These are phyloP conservation scores for Lycaena phlaeas DNA, from an alignment of 2,888 invertebrate species.

Conservation along the genomic window DNA sequence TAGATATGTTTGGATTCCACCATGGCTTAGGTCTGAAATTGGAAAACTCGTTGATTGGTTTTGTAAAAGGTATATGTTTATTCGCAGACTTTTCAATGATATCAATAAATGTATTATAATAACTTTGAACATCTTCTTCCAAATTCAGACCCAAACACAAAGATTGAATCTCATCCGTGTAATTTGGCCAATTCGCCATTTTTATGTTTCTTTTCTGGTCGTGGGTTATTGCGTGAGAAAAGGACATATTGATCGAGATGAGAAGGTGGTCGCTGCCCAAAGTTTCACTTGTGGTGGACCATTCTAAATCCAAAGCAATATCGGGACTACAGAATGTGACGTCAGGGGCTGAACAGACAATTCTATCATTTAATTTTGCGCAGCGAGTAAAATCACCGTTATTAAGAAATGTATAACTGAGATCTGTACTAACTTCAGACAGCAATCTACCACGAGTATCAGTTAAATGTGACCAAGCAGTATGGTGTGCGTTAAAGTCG, in stretches of 20 bases:
- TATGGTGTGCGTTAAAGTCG: neutral
- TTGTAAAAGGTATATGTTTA: neutral
- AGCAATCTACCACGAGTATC: neutral
- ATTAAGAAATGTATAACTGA: neutral
- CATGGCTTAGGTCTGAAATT: neutral
- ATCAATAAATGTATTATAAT: neutral
- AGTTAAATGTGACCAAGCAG: neutral
- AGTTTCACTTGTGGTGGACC: neutral
- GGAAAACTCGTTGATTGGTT: neutral
- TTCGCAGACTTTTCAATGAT: neutral
- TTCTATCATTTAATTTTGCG: neutral
- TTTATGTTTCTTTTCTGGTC: neutral
- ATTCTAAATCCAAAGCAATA: neutral
- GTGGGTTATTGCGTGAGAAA: neutral
- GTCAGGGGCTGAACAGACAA: neutral
- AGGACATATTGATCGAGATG: neutral
- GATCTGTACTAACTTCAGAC: neutral
- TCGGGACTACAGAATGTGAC: neutral
- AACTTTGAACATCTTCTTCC: neutral
- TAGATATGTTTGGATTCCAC: neutral
- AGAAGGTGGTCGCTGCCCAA: neutral
- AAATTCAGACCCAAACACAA: neutral
- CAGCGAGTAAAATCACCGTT: neutral
- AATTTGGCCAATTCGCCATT: neutral
- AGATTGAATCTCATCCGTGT: neutral